A percentile compares a stretch with the other conserved stretches of the same genome.
These are phyloP conservation scores for Patella ulyssiponensis DNA, from an alignment of 2,888 invertebrate species.

Conservation along the genomic window DNA sequence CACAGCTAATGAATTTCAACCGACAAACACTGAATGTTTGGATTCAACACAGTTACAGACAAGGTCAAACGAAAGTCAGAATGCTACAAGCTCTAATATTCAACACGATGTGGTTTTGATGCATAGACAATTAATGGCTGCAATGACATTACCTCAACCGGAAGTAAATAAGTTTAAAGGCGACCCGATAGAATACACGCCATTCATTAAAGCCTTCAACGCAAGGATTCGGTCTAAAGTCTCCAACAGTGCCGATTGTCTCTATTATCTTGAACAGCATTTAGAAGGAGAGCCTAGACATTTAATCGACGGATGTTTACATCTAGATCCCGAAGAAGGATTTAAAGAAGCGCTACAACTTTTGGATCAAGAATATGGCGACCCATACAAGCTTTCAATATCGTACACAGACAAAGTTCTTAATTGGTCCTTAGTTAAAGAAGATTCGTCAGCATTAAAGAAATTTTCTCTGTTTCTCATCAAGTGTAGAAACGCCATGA, in stretches of 20 bases:
- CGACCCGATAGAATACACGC: slow-evolving; percentile 29
- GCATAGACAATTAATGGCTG: no score
- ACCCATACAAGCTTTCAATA: slow-evolving; percentile 9
- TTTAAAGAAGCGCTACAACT: background rate
- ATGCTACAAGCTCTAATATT: no score
- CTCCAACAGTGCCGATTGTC: slow-evolving; percentile 13
- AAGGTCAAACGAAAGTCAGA: no score
- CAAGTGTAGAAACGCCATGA: background rate
- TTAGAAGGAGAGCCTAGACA: slow-evolving; percentile 18
- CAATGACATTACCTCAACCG: slow-evolving; percentile 13
- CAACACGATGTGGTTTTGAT: no score
- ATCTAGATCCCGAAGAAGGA: slow-evolving; percentile 11
- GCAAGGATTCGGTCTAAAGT: slow-evolving; percentile 17
- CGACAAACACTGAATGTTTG: no score
- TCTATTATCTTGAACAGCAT: slow-evolving; percentile 21
- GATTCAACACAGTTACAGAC: no score
- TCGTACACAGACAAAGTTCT: background rate
- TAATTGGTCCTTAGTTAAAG: background rate
- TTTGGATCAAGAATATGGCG: slow-evolving; percentile 13
- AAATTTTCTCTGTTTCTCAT: background rate
- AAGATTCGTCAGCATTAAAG: background rate
- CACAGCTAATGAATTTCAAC: no score
- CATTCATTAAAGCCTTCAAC: slow-evolving; percentile 25
- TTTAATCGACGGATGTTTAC: background rate
- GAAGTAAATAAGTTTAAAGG: slow-evolving; percentile 37